Percentiles rank a stretch among this genome's conserved stretches.
Conservation (phyloP, 2,113 vertebrate species). For the Arizona elegans region DNA sequence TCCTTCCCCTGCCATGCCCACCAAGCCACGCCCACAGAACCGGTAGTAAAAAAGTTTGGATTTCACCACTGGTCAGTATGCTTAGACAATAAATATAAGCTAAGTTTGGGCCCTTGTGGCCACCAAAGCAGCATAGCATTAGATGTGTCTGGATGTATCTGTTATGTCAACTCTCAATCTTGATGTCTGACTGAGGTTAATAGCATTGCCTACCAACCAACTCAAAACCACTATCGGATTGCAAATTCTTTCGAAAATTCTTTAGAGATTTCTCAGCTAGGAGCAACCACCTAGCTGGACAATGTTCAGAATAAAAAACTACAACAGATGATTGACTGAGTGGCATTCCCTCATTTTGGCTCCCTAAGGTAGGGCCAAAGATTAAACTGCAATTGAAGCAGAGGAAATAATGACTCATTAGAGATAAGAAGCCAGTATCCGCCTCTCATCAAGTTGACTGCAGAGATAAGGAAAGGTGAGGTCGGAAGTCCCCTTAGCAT, state of each 20-base stretch:
- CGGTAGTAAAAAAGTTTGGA: too few species aligned
- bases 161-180: background rate
- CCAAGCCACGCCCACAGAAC: too few species aligned
- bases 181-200: background rate
- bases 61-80: background rate
- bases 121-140: background rate
- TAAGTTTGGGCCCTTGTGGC: background rate
- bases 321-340: background rate
- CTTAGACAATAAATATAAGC: background rate
- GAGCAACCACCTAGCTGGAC: background rate
- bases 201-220: background rate
- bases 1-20: too few species aligned
- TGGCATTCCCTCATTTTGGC: background rate
- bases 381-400: slow-evolving; percentile 1
- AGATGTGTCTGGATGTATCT: background rate
- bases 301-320: background rate
- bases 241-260: background rate
- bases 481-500: accelerated
- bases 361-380: background rate
- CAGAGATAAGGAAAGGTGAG: slow-evolving; percentile 18
- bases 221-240: background rate
- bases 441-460: slow-evolving; percentile 39
- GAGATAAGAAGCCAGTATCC: slow-evolving; percentile 44
- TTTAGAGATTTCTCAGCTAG: background rate
- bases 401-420: slow-evolving; percentile 51